These are phyloP conservation scores for Accipiter cooperii DNA, from an alignment of 2,113 vertebrate genomes.

Conservation along the genomic window DNA sequence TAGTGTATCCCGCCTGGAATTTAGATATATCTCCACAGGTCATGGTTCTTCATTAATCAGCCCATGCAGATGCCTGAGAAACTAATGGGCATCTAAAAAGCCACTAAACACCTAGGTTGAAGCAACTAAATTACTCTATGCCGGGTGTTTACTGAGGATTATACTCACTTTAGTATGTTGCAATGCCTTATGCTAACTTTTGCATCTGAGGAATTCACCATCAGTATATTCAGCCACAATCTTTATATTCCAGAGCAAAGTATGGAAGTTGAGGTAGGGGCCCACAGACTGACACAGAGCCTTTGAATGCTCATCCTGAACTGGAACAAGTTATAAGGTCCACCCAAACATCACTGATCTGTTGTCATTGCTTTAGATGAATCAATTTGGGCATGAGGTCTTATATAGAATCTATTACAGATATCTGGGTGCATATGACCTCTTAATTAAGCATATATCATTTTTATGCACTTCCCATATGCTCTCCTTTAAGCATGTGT, in stretches of 20 bases:
- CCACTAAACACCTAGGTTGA: not conserved
- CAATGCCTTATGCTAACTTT: not conserved
- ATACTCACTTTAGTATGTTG: not conserved
- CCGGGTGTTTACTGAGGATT: not conserved
- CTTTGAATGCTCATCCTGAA: not conserved
- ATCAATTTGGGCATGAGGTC: not conserved
- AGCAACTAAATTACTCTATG: not conserved
- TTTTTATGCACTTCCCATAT: not conserved
- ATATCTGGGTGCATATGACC: not conserved
- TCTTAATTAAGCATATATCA: not conserved
- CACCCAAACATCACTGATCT: not conserved
- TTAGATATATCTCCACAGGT: not conserved
- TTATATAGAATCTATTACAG: not conserved
- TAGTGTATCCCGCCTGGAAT: not conserved
- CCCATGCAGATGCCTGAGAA: not conserved
- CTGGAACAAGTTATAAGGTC: not conserved
- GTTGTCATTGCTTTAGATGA: not conserved
- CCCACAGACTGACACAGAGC: not conserved
- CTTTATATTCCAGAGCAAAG: not conserved
- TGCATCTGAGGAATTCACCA: not conserved
- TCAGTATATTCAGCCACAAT: not conserved
- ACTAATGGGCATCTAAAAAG: not conserved
- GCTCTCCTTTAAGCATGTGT: not conserved
- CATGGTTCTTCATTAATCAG: not conserved
- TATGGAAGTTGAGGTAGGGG: not conserved